These are phyloP conservation scores for Tholera decimalis DNA, from an alignment of 2,888 invertebrate genomes.

Conservation along the genomic window DNA sequence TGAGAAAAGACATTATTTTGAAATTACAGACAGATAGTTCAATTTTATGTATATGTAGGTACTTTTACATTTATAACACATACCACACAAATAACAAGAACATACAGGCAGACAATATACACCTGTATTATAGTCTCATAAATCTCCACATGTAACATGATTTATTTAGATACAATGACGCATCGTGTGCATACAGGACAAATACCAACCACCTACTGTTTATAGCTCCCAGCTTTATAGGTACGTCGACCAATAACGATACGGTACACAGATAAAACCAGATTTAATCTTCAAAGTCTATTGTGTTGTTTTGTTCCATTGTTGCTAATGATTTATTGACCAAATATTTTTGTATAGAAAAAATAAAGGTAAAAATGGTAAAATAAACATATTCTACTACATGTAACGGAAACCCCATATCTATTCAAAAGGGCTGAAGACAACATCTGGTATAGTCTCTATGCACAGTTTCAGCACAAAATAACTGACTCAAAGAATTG, in stretches of 20 bases:
- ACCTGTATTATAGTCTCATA: conserved; percentile 20
- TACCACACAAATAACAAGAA: conserved; percentile 6
- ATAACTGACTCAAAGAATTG: too few relatives aligned
- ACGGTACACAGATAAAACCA: conserved; percentile 20
- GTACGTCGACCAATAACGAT: conserved; percentile 16
- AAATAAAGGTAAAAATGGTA: too few relatives aligned
- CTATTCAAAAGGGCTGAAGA: too few relatives aligned
- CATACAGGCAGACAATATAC: conserved; percentile 17
- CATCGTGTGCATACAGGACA: conserved; percentile 33
- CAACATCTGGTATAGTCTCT: too few relatives aligned
- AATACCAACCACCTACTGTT: conserved; percentile 24
- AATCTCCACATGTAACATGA: conserved; percentile 25
- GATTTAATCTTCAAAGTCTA: conserved; percentile 28
- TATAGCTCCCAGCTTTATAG: conserved; percentile 18
- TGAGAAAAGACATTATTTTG: too few relatives aligned
- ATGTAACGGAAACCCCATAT: too few relatives aligned
- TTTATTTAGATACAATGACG: conserved; percentile 52
- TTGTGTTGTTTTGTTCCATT: conserved; percentile 6
- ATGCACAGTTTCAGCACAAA: too few relatives aligned
- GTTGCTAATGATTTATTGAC: not conserved
- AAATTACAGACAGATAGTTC: too few relatives aligned
- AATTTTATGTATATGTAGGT: too few relatives aligned
- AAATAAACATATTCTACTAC: too few relatives aligned
- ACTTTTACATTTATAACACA: not conserved
- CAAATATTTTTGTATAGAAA: too few relatives aligned